Evolutionary conservation across 2,113 vertebrate species (phyloP), one percentile per base, ranked within the genome.

Genomic region (Notarius quadriscutis): DNA sequence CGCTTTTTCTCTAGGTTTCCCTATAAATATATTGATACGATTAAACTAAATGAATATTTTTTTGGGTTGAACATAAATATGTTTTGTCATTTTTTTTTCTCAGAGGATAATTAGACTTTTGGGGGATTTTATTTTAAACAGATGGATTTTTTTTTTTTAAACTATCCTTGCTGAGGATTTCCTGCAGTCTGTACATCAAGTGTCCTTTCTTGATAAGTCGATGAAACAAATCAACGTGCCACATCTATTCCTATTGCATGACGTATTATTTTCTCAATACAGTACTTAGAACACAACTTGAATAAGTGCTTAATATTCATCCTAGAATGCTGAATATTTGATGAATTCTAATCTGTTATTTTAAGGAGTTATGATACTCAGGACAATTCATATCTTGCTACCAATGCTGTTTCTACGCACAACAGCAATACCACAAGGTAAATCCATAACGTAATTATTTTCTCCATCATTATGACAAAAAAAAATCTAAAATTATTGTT

Each of bases 291-390:
- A 41, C 25, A 2, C 67, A 69, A 25, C 22, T 60, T 82, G 12
- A 9, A 67, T 9, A 67, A 27, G 20, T 69, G 41, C 9, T 53
- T 17, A 53, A 51, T n/a, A 53, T 27, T 65, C 41, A 71, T n/a
- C 11, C 1, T 7, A 14, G 18, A 78, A 78, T 78, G 22, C 25
- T 78, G 50, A 55, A 48, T 30, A 14, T 71, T 30, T 55, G 5
- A 18, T n/a, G 65, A 9, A 25, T 27, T 25, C 65, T 65, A 20
- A 77, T 71, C 85, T n/a, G 89, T 51, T 86, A 90, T 89, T 93
- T 93, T 12, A 91, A 97, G 96, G 93, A 94, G 94, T 93, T 92
- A 98, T 96, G 95, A 94, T 95, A 90, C 95, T 93, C 91, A 95
- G 92, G 91, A 95, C 94, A 88, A 92, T 92, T 87, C 92, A 96